Evolutionary conservation across 2,888 invertebrate species (phyloP).

Genomic region (Lasiommata megera): DNA sequence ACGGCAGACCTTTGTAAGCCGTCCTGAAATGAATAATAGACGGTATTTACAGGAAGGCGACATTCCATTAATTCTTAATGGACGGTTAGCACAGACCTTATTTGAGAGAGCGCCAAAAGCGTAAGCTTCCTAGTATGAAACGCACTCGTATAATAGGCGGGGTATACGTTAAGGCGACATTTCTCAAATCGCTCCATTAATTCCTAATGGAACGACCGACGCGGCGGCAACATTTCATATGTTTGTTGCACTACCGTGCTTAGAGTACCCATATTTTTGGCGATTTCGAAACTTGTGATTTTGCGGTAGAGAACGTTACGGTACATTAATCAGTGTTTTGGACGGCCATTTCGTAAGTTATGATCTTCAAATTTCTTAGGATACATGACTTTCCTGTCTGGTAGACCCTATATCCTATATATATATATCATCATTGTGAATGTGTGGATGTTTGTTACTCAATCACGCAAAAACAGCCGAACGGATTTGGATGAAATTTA

Average conservation of each 20-base stretch:
- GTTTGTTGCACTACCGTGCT: slow-evolving; percentile 70
- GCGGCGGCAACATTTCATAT: slow-evolving; percentile 77
- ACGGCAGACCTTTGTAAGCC: slow-evolving; percentile 3
- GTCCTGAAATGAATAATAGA: slow-evolving; percentile 13
- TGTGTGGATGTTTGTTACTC: no score
- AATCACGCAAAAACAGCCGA: no score
- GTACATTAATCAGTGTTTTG: background rate
- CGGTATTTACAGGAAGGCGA: slow-evolving; percentile 11
- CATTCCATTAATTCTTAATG: slow-evolving; percentile 17
- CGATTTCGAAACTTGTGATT: slow-evolving; percentile 49
- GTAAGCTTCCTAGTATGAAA: slow-evolving; percentile 45
- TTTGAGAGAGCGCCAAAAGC: slow-evolving; percentile 18
- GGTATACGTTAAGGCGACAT: slow-evolving; percentile 78
- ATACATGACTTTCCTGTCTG: no score
- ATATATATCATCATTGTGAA: no score
- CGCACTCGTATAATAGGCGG: slow-evolving; percentile 64
- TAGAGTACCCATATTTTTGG: slow-evolving; percentile 69
- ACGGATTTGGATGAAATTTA: no score
- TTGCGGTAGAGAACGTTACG: background rate
- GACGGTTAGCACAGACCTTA: slow-evolving; percentile 14
- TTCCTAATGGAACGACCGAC: slow-evolving; percentile 77
- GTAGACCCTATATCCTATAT: no score
- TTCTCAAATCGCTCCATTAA: slow-evolving; percentile 78
- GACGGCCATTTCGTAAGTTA: background rate
- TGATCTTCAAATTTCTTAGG: no score